These are phyloP conservation scores for Vicugna pacos DNA, from an alignment of 2,113 vertebrate species.

Conservation along the genomic window DNA sequence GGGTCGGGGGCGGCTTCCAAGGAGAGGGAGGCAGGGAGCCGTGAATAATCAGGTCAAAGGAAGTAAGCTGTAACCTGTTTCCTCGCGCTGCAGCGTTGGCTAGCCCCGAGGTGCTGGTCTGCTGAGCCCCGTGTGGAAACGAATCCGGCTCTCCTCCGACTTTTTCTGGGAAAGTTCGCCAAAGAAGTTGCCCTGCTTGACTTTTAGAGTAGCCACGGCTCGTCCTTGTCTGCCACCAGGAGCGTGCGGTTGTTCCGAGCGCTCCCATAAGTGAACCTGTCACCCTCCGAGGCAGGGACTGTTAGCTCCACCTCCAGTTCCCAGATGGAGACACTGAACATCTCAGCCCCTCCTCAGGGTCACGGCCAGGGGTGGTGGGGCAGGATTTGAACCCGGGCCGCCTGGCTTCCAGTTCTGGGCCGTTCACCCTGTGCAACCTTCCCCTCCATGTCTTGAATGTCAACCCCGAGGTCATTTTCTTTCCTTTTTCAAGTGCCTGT, in stretches of 20 bases:
- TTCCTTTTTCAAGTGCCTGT: not conserved
- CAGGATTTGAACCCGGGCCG: not conserved
- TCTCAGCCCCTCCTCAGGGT: not conserved
- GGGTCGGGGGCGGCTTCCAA: not conserved
- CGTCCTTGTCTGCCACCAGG: not conserved
- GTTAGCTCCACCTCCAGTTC: not conserved
- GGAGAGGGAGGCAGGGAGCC: no score
- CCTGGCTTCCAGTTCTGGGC: not conserved
- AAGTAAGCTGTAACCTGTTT: not conserved
- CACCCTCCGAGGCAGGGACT: not conserved
- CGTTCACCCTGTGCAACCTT: not conserved
- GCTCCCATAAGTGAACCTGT: rapidly evolving
- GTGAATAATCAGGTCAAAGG: not conserved
- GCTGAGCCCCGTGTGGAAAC: not conserved
- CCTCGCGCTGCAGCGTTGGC: not conserved
- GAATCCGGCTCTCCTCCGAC: not conserved
- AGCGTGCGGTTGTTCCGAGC: not conserved
- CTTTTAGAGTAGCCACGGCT: not conserved
- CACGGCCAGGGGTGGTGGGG: not conserved
- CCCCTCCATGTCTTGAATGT: no score
- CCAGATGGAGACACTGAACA: not conserved
- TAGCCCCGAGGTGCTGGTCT: not conserved
- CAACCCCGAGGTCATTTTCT: not conserved
- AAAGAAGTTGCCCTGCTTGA: not conserved
- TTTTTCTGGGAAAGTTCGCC: not conserved